Base-by-base conservation (phyloP, 2,888 invertebrate genomes). In the Chloroclysta siterata region DNA sequence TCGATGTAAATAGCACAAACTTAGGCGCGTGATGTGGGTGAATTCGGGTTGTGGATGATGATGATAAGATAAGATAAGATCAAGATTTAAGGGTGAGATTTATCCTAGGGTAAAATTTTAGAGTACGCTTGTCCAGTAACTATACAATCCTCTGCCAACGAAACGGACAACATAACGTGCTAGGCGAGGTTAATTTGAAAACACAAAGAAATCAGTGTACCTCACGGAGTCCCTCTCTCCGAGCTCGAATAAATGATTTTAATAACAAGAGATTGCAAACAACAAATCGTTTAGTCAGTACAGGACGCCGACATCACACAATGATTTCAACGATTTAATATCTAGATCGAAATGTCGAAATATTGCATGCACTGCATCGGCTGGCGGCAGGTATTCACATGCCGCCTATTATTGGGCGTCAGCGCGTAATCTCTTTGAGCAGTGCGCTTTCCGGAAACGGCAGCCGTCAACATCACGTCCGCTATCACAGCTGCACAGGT, bases 251-350 rank as follows among this genome's bases (percentile, higher is more conserved):
- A 11, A 39, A 3, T 10, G 22, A 11, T 11, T 36, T 3, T 1
- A 39, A 39, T 11, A 39, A 39, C 11, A 11, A 33, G 33, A 7
- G 0, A 33, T 33, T 33, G 33, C 33, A 6, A 33, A 29, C 29
- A 33, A 33, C 33, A 33, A 33, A 33, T 33, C 33, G 33, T 33
- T 3, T 33, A 17, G 17, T 0, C 0, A 7, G 11, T 17, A 17
- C 6, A 15, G 2, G 33, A 50, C 17, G 13, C 28, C n/a, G 10
- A 29, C n/a, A 29, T 48, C 17, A 22, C 22, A 22, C 48, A 48
- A 7, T 14, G 48, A 14, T 33, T 10, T 51, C 7, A 50, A 33
- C 15, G 13, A 36, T 51, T 51, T 51, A 51, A 51, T 51, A 51
- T 36, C 11, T 10, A 33, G 33, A 50, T 33, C 33, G 33, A 36